A percentile compares a stretch with the other conserved stretches of the same genome.
Evolutionary conservation across 1,140 invertebrate species (phyloP).

Genomic region (Dolichoris vasculosae): DNA sequence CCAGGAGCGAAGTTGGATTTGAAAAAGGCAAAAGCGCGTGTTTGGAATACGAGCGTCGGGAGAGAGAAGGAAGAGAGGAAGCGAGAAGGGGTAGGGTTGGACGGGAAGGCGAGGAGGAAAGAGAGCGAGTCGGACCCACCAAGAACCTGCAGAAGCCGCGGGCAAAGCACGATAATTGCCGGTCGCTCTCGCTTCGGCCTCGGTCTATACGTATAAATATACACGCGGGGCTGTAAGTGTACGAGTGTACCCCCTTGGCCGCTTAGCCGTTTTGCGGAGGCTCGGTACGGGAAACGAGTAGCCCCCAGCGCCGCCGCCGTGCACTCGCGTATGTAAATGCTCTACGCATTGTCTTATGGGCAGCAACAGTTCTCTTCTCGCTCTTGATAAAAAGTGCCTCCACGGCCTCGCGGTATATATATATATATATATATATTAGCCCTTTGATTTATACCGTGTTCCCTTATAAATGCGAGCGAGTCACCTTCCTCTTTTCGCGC

Average conservation of each 20-base stretch:
- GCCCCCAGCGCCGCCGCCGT: constrained; percentile 61
- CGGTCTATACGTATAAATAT: constrained; percentile 3
- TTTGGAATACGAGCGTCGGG: constrained; percentile 16
- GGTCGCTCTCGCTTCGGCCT: constrained; percentile 30
- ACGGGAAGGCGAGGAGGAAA: constrained; percentile 6
- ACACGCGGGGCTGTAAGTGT: background rate
- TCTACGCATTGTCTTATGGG: constrained; percentile 53
- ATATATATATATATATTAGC: constrained; percentile 71
- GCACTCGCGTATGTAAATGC: constrained; percentile 55
- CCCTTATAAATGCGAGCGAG: constrained; percentile 1
- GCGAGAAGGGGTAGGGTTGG: background rate
- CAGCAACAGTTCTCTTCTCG: constrained; percentile 44
- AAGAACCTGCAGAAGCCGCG: constrained; percentile 58
- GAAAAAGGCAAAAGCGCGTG: constrained; percentile 24
- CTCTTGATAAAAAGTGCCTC: constrained; percentile 71
- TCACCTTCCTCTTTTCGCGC: background rate
- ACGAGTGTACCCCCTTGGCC: background rate
- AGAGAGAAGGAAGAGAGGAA: background rate
- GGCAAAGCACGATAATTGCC: constrained; percentile 66
- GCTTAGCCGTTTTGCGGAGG: constrained; percentile 25
- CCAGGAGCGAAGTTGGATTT: background rate
- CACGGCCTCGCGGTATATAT: constrained; percentile 52
- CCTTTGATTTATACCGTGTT: constrained; percentile 70
- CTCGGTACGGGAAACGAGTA: constrained; percentile 38
- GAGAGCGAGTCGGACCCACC: constrained; percentile 38